These are phyloP conservation scores for Synergus laeviventris DNA, from an alignment of 2,888 invertebrate species.

Conservation along the genomic window DNA sequence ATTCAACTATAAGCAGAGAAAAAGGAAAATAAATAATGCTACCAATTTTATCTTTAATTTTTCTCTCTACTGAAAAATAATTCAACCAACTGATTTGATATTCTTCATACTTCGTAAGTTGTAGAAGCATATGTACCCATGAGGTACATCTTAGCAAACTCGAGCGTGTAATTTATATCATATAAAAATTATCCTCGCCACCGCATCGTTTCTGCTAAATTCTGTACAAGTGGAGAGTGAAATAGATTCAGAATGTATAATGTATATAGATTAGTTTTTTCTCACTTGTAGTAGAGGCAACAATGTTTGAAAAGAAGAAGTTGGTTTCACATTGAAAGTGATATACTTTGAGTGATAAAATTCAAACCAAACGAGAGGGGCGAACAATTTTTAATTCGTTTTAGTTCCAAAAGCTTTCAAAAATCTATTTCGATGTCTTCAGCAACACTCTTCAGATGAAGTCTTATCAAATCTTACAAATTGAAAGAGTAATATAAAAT, in stretches of 20 bases:
- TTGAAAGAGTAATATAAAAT: conserved; percentile 4
- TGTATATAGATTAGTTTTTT: conserved; percentile 10
- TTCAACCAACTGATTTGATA: neutral
- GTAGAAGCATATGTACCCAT: conserved; percentile 25
- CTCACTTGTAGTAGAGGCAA: conserved; percentile 23
- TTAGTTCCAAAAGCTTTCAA: conserved; percentile 6
- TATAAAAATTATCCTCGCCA: conserved; percentile 35
- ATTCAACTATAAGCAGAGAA: neutral
- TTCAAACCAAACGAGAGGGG: conserved; percentile 29
- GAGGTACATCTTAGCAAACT: conserved; percentile 31
- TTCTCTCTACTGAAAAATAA: conserved; percentile 1
- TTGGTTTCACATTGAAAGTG: conserved; percentile 7
- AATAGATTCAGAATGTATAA: conserved; percentile 17
- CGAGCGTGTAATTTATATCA: conserved; percentile 37
- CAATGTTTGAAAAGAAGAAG: conserved; percentile 26
- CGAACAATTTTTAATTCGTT: conserved; percentile 10
- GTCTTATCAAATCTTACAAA: conserved; percentile 21
- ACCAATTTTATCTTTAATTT: neutral
- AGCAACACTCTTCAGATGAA: neutral
- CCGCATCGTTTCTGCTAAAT: conserved; percentile 39
- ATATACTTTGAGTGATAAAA: conserved; percentile 13
- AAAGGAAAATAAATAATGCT: neutral
- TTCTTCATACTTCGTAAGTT: conserved; percentile 28
- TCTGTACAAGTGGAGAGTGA: conserved; percentile 32
- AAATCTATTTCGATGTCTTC: conserved; percentile 38